These are phyloP conservation scores for Drosophila virilis DNA, from an alignment of 1,140 invertebrate species.

Conservation along the genomic window DNA sequence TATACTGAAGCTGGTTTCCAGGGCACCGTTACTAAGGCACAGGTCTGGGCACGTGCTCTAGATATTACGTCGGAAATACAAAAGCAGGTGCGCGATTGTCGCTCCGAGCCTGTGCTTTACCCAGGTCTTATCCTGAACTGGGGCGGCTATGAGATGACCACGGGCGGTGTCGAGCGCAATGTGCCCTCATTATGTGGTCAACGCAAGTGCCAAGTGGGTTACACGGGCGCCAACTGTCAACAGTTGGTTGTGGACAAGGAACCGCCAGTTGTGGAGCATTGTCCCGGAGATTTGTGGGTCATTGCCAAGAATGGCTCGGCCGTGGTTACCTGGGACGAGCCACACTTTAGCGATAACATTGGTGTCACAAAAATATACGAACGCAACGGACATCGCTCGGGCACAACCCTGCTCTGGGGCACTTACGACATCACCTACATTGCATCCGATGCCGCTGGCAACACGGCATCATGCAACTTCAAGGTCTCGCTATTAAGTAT, in stretches of 20 bases:
- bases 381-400: slow-evolving; percentile 94
- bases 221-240: slow-evolving; percentile 92
- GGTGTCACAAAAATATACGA: slow-evolving; percentile 92
- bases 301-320: slow-evolving; percentile 96
- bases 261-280: slow-evolving; percentile 93
- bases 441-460: slow-evolving; percentile 95
- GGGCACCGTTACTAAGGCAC: slow-evolving; percentile 96
- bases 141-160: slow-evolving; percentile 95
- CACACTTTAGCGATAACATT: slow-evolving; percentile 95
- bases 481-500: slow-evolving; percentile 96
- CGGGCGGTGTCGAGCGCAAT: slow-evolving; percentile 95
- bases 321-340: slow-evolving; percentile 97
- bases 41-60: slow-evolving; percentile 95
- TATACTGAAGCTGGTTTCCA: slow-evolving; percentile 96
- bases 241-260: slow-evolving; percentile 94
- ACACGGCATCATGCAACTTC: slow-evolving; percentile 96
- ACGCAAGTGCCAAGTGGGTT: slow-evolving; percentile 93
- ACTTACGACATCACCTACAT: slow-evolving; percentile 97
- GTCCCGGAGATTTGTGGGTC: slow-evolving; percentile 97
- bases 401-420: slow-evolving; percentile 96
- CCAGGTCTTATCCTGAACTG: slow-evolving; percentile 94
- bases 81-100: slow-evolving; percentile 95
- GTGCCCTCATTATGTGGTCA: slow-evolving; percentile 96
- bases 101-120: slow-evolving; percentile 95
- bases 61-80: slow-evolving; percentile 97